Base-by-base conservation (phyloP, 2,113 vertebrate species). In the Pteronura brasiliensis region DNA sequence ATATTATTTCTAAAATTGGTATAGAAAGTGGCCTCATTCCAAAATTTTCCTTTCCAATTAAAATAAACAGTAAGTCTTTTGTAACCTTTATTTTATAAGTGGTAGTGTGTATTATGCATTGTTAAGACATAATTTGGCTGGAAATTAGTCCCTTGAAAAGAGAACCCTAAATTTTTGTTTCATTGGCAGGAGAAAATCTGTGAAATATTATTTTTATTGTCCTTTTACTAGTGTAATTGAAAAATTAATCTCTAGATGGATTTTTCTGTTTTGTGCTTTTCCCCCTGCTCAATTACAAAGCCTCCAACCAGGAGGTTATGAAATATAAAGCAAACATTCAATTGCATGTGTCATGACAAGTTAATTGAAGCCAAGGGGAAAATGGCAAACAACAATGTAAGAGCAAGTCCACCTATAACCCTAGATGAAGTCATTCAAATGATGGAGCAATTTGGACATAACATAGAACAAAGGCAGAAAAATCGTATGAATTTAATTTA, bases 381-480 rank as follows among this genome's bases (percentile, higher is more conserved):
- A 93, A 90, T 82, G 72, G 20, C 63, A 93, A 67, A 82, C 10
- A 29, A 44, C 34, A 77, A 15, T 18, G n/a, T 59, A 34, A 84
- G 49, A 89, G 87, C 65, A 36, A 86, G 65, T 59, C 49, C 39
- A 7, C 10, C 3, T 82, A 2, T 88, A 65, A 65, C 80, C 79
- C 87, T 34, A 18, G 90, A 88, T 96, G 85, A 95, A 98, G 93
- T 92, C 91, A 87, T 52, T 97, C 91, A 95, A 86, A 90, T 94
- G 88, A 84, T 97, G 83, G 83, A 57, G 72, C 86, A 89, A 86
- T 97, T 97, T 93, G 97, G 92, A 96, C 92, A n/a, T 85, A 92
- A 95, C 74, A 97, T 97, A 96, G 98, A 98, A 98, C 98, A 98
- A 96, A 95, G 96, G 91, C 83, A 94, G 98, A 97, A 98, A 97